A percentile compares a stretch with the other conserved stretches of the same genome.
These are phyloP conservation scores for Marronus borbonicus DNA, from an alignment of 2,888 invertebrate genomes.

Conservation along the genomic window DNA sequence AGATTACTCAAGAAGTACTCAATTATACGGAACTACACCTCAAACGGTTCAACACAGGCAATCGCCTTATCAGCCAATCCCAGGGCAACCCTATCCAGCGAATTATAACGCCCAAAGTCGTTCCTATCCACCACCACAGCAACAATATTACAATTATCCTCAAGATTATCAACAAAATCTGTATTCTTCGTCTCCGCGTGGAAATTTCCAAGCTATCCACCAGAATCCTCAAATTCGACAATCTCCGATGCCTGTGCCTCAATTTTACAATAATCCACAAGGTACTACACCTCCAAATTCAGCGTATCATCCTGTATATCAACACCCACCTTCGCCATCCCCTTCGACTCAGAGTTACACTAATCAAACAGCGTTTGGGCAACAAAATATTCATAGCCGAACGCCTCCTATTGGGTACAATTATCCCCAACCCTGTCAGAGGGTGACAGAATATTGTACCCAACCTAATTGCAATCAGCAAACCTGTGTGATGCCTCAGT, in stretches of 20 bases:
- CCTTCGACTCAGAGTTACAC: conserved; percentile 60
- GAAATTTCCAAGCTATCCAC: conserved; percentile 5
- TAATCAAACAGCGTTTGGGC: conserved; percentile 33
- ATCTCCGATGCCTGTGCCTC: conserved; percentile 41
- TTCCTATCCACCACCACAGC: conserved; percentile 35
- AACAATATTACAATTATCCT: conserved; percentile 47
- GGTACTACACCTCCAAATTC: conserved; percentile 51
- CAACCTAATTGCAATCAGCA: conserved; percentile 45
- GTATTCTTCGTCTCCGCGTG: conserved; percentile 54
- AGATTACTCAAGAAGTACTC: conserved; percentile 35
- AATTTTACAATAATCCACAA: conserved; percentile 36
- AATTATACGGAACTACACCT: conserved; percentile 57
- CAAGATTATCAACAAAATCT: conserved; percentile 48
- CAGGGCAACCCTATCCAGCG: conserved; percentile 35
- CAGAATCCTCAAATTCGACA: conserved; percentile 47
- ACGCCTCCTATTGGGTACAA: conserved; percentile 26
- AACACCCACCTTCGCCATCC: conserved; percentile 66
- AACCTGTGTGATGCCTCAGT: conserved; percentile 52
- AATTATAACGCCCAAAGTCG: conserved; percentile 31
- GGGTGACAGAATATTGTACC: conserved; percentile 38
- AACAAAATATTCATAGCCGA: conserved; percentile 33
- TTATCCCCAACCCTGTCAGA: conserved; percentile 35
- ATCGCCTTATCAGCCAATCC: conserved; percentile 64
- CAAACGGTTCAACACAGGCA: conserved; percentile 62
- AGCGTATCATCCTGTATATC: conserved; percentile 61